A percentile compares a stretch with the other conserved stretches of the same genome.
These are phyloP conservation scores for Calameuta filiformis DNA, from an alignment of 2,888 invertebrate species.

Conservation along the genomic window DNA sequence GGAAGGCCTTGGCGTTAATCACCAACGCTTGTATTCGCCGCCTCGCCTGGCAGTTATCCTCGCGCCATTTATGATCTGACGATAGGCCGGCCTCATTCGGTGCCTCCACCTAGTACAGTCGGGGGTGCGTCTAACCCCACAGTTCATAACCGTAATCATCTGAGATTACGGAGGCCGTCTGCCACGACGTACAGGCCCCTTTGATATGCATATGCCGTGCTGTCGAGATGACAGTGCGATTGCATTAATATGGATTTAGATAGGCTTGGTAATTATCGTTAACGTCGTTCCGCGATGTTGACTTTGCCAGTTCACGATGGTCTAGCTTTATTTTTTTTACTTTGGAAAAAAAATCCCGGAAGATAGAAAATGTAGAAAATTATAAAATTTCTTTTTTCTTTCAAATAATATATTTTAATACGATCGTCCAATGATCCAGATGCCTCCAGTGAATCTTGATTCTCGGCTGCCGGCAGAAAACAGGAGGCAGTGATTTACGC, in stretches of 20 bases:
- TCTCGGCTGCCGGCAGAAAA: too few relatives aligned
- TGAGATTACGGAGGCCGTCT: conserved; percentile 25
- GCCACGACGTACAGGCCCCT: conserved; percentile 17
- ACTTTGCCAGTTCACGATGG: too few relatives aligned
- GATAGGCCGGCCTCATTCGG: conserved; percentile 21
- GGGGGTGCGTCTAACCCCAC: conserved; percentile 15
- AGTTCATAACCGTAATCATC: conserved; percentile 33
- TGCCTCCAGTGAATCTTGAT: too few relatives aligned
- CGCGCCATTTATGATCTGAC: conserved; percentile 32
- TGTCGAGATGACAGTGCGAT: conserved; percentile 16
- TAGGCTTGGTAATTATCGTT: conserved; percentile 6
- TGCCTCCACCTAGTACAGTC: conserved; percentile 6
- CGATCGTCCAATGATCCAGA: too few relatives aligned
- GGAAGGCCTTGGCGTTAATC: conserved; percentile 29
- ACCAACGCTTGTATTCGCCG: conserved; percentile 26
- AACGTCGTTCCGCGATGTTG: too few relatives aligned
- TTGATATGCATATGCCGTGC: conserved; percentile 12
- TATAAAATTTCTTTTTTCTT: too few relatives aligned
- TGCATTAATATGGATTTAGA: conserved; percentile 10
- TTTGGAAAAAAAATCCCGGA: too few relatives aligned
- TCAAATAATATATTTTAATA: too few relatives aligned
- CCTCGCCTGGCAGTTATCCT: conserved; percentile 28
- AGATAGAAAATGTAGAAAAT: too few relatives aligned
- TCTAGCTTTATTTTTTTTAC: too few relatives aligned
- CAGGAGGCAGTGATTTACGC: conserved; percentile 2